Evolutionary conservation across 2,888 invertebrate species (phyloP).

Genomic region (Empis livida): DNA sequence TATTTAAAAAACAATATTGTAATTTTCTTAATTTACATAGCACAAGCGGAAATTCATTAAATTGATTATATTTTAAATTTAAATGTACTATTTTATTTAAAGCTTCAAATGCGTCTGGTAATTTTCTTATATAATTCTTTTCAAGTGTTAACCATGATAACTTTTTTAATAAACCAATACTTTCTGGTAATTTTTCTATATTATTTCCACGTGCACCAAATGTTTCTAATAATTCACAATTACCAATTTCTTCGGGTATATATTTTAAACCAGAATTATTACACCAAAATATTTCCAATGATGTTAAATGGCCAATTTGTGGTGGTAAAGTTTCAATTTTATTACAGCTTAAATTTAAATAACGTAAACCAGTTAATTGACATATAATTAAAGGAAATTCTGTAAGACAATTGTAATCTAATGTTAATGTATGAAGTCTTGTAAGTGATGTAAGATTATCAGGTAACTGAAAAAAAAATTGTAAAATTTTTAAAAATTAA

Average conservation of each 20-base stretch:
- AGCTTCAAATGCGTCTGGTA: conserved; percentile 41
- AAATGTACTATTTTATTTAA: conserved; percentile 46
- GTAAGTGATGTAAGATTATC: conserved; percentile 40
- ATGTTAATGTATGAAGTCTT: conserved; percentile 46
- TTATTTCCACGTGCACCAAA: conserved; percentile 54
- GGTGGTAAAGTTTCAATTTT: conserved; percentile 44
- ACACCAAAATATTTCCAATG: conserved; percentile 54
- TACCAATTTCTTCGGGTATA: conserved; percentile 48
- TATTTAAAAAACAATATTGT: conserved; percentile 42
- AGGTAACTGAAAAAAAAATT: conserved; percentile 26
- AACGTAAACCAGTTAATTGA: conserved; percentile 43
- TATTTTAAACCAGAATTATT: conserved; percentile 43
- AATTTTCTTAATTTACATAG: conserved; percentile 37
- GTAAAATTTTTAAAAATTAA: background rate
- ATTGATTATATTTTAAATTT: conserved; percentile 45
- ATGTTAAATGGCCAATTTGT: conserved; percentile 45
- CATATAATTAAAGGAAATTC: conserved; percentile 47
- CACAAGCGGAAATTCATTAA: conserved; percentile 39
- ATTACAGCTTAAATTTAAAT: conserved; percentile 54
- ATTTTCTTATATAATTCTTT: conserved; percentile 41
- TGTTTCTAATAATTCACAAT: conserved; percentile 46
- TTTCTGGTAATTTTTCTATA: conserved; percentile 42
- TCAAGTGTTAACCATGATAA: conserved; percentile 56
- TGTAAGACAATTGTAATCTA: conserved; percentile 52
- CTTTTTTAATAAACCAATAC: conserved; percentile 42